Evolutionary conservation across 1,140 invertebrate genomes (phyloP).

Genomic region (Oryctes rhinoceros): DNA sequence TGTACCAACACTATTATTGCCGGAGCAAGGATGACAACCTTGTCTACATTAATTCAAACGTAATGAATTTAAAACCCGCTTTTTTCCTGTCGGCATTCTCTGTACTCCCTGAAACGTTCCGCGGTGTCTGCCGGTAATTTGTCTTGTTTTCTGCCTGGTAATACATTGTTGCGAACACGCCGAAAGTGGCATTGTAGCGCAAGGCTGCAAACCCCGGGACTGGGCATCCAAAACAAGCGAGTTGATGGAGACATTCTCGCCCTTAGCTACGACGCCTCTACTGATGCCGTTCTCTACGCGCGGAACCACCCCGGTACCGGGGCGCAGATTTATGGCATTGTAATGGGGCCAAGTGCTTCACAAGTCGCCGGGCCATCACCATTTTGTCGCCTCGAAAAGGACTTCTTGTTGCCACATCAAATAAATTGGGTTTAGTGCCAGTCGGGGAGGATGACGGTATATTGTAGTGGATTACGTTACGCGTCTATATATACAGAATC

Average conservation of each 20-base stretch:
- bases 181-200: constrained; percentile 44
- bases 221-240: background rate
- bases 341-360: constrained; percentile 62
- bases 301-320: constrained; percentile 21
- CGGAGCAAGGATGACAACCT: background rate
- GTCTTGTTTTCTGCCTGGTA: constrained; percentile 48
- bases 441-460: constrained; percentile 1
- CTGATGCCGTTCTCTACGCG: constrained; percentile 21
- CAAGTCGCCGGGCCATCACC: constrained; percentile 59
- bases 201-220: background rate
- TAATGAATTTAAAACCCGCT: constrained; percentile 1
- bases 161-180: constrained; percentile 52
- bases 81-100: background rate
- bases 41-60: constrained; percentile 17
- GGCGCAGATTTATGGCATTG: constrained; percentile 60
- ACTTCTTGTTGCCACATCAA: constrained; percentile 56
- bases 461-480: constrained; percentile 20
- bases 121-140: constrained; percentile 45
- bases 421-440: constrained; percentile 57
- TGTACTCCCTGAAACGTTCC: background rate
- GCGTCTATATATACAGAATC: background rate
- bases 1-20: background rate
- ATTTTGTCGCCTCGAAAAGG: constrained; percentile 58
- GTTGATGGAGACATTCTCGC: constrained; percentile 53
- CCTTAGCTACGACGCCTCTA: constrained; percentile 41